These are phyloP conservation scores for Neomorphus geoffroyi DNA, from an alignment of 2,797 vertebrate genomes.

Conservation along the genomic window DNA sequence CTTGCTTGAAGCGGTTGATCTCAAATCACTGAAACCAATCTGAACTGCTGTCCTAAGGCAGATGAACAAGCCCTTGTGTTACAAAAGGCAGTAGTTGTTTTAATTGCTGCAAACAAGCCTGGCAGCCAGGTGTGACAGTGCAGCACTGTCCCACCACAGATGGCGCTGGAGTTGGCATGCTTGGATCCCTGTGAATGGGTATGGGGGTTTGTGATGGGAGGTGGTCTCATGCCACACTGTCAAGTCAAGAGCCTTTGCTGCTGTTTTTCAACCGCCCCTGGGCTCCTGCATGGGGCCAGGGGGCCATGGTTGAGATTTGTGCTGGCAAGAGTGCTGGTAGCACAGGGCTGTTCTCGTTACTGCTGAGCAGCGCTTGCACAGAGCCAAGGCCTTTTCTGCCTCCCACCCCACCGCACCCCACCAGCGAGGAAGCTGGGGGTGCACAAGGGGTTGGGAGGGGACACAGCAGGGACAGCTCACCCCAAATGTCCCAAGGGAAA, in stretches of 20 bases:
- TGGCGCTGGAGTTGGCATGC: fast-evolving
- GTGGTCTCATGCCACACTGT: fast-evolving
- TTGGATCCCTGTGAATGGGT: too few species aligned
- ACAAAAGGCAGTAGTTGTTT: fast-evolving
- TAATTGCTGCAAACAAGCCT: neutral
- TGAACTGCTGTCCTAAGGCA: neutral
- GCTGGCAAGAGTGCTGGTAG: too few species aligned
- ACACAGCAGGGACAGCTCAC: too few species aligned
- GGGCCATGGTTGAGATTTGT: too few species aligned
- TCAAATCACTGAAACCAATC: neutral
- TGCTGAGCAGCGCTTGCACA: too few species aligned
- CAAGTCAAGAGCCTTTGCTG: neutral
- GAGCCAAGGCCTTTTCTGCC: too few species aligned
- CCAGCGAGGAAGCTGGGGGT: too few species aligned
- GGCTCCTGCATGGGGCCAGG: neutral
- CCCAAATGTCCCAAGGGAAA: too few species aligned
- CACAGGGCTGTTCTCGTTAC: too few species aligned
- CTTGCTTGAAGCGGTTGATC: neutral
- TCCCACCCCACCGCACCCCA: too few species aligned
- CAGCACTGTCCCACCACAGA: neutral
- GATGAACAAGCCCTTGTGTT: neutral
- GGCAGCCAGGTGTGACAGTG: fast-evolving
- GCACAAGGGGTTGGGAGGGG: too few species aligned
- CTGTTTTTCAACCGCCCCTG: neutral
- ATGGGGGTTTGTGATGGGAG: fast-evolving